These are phyloP conservation scores for Borostomias antarcticus DNA, from an alignment of 2,797 vertebrate genomes.

Conservation along the genomic window DNA sequence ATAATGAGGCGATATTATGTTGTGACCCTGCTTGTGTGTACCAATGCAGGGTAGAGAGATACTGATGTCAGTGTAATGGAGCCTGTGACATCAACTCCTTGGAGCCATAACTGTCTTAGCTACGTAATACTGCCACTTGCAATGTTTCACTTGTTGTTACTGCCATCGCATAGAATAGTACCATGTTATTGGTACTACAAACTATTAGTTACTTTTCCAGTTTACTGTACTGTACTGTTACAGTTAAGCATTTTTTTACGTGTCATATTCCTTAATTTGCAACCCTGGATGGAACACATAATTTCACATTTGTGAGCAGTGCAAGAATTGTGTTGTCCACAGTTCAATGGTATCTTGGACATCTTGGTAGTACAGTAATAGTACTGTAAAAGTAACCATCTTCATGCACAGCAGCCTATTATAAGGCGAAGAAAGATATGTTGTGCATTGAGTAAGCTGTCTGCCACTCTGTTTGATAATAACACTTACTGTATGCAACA, in stretches of 20 bases:
- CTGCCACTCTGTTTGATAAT: slow-evolving; percentile 16
- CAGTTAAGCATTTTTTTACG: too few relatives aligned
- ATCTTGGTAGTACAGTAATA: neutral
- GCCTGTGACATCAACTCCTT: slow-evolving; percentile 1
- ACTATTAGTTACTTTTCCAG: neutral
- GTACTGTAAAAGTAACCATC: too few relatives aligned
- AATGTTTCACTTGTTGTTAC: neutral
- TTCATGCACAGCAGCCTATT: slow-evolving; percentile 28
- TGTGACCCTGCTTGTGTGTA: neutral
- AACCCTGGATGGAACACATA: too few relatives aligned
- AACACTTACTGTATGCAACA: slow-evolving; percentile 17
- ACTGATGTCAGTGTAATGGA: slow-evolving; percentile 10
- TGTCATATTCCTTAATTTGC: too few relatives aligned
- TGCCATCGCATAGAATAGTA: neutral
- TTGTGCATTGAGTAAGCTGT: slow-evolving; percentile 21
- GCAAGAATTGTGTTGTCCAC: neutral
- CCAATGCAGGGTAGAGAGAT: slow-evolving; percentile 8
- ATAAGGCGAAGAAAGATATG: slow-evolving; percentile 13
- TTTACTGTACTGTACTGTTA: neutral
- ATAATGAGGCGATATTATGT: slow-evolving; percentile 4
- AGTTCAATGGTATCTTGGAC: neutral
- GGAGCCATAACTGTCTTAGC: slow-evolving; percentile 3
- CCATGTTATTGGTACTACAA: neutral
- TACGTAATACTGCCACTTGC: neutral
- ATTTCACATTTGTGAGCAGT: neutral